These are phyloP conservation scores for Pyrrhia umbra DNA, from an alignment of 2,888 invertebrate genomes.

Conservation along the genomic window DNA sequence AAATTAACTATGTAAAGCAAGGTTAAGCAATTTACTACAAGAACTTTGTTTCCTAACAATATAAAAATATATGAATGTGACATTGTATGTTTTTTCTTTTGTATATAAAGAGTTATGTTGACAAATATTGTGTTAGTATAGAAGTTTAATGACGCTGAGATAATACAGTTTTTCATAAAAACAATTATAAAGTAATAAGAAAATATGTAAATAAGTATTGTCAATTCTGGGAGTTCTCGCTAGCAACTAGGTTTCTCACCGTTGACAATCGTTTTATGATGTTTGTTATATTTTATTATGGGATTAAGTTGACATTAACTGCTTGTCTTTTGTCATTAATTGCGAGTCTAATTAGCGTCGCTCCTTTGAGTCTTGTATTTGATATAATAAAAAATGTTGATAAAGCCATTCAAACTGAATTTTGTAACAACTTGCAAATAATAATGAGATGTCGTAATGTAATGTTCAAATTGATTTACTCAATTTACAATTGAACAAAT, in stretches of 20 bases:
- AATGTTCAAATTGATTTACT: slow-evolving; percentile 19
- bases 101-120: slow-evolving; percentile 12
- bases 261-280: slow-evolving; percentile 32
- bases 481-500: slow-evolving; percentile 7
- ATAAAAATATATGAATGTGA: neutral
- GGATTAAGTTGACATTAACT: neutral
- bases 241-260: slow-evolving; percentile 11
- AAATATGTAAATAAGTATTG: neutral
- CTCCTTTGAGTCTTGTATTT: too few relatives aligned
- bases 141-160: slow-evolving; percentile 22
- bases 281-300: slow-evolving; percentile 13
- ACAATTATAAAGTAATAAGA: slow-evolving; percentile 2
- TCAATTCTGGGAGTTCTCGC: slow-evolving; percentile 10
- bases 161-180: slow-evolving; percentile 10
- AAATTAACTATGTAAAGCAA: slow-evolving; percentile 6
- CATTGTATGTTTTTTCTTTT: slow-evolving; percentile 3
- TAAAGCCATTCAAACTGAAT: too few relatives aligned
- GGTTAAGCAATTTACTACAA: neutral
- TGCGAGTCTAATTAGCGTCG: neutral
- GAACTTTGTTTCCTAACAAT: slow-evolving; percentile 1
- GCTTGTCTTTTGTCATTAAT: slow-evolving; percentile 11
- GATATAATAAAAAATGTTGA: too few relatives aligned
- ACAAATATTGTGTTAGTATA: slow-evolving; percentile 3
- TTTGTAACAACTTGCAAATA: neutral
- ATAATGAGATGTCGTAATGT: slow-evolving; percentile 1